A percentile compares a stretch with the other conserved stretches of the same genome.
Evolutionary conservation across 2,113 vertebrate species (phyloP).

Genomic region (Anas platyrhynchos): DNA sequence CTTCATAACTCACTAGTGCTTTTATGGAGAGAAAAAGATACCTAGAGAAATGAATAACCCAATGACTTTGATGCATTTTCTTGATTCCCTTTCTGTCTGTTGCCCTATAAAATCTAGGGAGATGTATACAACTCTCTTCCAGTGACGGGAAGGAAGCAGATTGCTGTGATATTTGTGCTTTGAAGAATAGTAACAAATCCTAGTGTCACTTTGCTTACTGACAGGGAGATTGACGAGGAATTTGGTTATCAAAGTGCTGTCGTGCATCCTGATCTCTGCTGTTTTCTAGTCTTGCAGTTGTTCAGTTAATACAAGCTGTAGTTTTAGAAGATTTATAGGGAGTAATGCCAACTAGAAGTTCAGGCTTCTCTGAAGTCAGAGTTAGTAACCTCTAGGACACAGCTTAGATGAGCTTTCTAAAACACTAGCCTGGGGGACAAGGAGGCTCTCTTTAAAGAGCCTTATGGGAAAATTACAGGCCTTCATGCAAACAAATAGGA

Average conservation of each 20-base stretch:
- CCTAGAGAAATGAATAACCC: not conserved
- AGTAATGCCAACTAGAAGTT: not conserved
- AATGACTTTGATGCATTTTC: constrained; percentile 13
- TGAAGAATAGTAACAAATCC: not conserved
- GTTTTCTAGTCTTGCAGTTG: not conserved
- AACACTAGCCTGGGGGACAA: not conserved
- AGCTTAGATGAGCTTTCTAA: not conserved
- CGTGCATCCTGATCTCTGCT: not conserved
- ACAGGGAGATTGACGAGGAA: not conserved
- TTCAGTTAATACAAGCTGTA: not conserved
- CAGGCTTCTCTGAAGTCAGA: not conserved
- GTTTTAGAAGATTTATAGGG: not conserved
- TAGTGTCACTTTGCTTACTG: not conserved
- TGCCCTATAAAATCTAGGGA: not conserved
- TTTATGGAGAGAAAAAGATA: not conserved
- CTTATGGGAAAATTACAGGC: not conserved
- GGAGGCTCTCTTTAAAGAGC: not conserved
- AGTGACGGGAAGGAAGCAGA: not conserved
- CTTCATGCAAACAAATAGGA: not conserved
- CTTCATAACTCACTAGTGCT: not conserved
- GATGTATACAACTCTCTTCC: not conserved
- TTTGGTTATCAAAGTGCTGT: not conserved
- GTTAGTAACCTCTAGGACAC: not conserved
- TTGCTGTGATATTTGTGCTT: not conserved
- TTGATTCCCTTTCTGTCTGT: not conserved